Conservation (phyloP, 2,113 vertebrate species). For the Porphyrio hochstetteri region DNA sequence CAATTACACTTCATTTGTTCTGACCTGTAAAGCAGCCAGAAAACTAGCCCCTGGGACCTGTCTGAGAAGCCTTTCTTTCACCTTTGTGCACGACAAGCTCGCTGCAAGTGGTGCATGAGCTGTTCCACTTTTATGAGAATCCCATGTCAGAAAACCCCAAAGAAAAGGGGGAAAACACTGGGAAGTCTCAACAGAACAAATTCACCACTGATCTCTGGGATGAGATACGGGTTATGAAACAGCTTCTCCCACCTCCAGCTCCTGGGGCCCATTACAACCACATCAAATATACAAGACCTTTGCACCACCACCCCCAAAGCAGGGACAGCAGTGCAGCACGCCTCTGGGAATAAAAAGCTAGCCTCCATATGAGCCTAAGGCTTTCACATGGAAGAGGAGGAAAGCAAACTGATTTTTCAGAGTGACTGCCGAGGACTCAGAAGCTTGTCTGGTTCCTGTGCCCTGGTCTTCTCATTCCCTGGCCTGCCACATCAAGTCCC, state of each 20-base stretch:
- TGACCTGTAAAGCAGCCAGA: background rate
- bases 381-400: background rate
- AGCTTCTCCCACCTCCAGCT: background rate
- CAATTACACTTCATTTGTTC: conserved; percentile 29
- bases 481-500: background rate
- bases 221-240: background rate
- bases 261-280: background rate
- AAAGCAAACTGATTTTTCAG: background rate
- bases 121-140: background rate
- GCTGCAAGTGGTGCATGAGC: background rate
- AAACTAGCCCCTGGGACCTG: background rate
- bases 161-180: background rate
- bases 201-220: background rate
- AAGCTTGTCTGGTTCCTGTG: background rate
- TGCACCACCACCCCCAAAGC: background rate
- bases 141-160: background rate
- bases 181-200: background rate
- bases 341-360: background rate
- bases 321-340: background rate
- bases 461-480: background rate
- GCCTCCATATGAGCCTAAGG: background rate
- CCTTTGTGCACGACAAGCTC: background rate
- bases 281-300: background rate
- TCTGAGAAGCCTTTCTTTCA: background rate
- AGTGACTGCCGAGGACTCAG: background rate